Evolutionary conservation across 2,888 invertebrate species (phyloP), one percentile per base, ranked within the genome.

Genomic region (Latrodectus hesperus): DNA sequence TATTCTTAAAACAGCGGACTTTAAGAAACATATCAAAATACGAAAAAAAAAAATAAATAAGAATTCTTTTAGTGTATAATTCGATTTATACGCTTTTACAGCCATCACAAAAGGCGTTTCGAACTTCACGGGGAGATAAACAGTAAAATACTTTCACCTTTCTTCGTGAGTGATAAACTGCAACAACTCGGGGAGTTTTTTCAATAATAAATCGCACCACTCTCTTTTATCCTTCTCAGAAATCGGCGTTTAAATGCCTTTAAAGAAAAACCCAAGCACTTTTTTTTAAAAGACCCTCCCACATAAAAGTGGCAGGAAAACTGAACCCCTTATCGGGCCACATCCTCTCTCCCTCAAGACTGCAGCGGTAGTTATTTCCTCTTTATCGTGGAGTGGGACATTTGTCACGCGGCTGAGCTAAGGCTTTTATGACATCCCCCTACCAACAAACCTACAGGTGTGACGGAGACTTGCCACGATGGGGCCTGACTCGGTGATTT

Each of bases 371-470:
- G 60, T 16, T 12, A 60, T 6, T 60, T 60, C 60, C n/a, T 60
- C n/a, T 60, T 60, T 60, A n/a, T 60, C n/a, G 60, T 60, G 60
- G 60, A 60, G 60, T 60, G 60, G 60, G 60, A 60, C 60, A 60
- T 60, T 60, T 60, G 60, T 60, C 60, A 60, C 60, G n/a, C n/a
- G 60, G 60, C 14, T 11, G n/a, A n/a, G 12, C 60, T 38, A 38
- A 38, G 38, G 38, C 6, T 60, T 60, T 60, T 60, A 60, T 38
- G 38, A 38, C 38, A 38, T 38, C 6, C 38, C 38, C 38, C 38
- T 38, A 38, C 38, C 38, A 38, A 38, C 38, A 38, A n/a, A 60
- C 60, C 12, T 11, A 60, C 60, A 60, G 60, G 60, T 60, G 60
- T 60, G 60, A 60, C 60, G 60, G 4, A n/a, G 60, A 60, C 60